Evolutionary conservation across 2,888 invertebrate species (phyloP), one percentile per base, ranked within the genome.

Genomic region (Mesorhabditis belari): DNA sequence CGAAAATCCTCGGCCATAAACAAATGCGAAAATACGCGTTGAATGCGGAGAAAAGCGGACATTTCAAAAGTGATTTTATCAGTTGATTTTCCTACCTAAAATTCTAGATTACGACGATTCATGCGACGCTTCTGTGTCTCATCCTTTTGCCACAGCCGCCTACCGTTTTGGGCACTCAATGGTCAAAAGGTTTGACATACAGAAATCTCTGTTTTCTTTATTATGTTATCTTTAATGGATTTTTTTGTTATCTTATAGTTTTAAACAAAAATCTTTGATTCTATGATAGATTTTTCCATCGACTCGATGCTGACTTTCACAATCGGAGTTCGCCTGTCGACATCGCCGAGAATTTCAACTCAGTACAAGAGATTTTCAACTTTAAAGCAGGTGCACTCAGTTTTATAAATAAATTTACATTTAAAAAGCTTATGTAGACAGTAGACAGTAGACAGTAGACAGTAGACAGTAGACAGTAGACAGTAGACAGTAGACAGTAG

Each of bases 61-160:
- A 76, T 60, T 77, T 58, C 58, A 44, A 63, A 44, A 57, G 71
- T 67, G 5, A 9, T 58, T 57, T 19, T 25, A 56, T 29, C 21
- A 29, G 29, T 28, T 2, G 29, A 28, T 12, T 28, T 55, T 28
- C 17, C n/a, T n/a, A 60, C 56, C 29, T 26, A 50, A 44, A 9
- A 44, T n/a, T 57, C 44, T 29, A 67, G 73, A 70, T 25, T 80
- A 79, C 64, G 80, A 79, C 53, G 87, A 90, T 0, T 88, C 88
- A 0, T 93, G 93, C 82, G 91, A 92, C 80, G 91, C 92, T 0
- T 88, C 90, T 3, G 88, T 92, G 25, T 87, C 92, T 64, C 92
- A 89, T 23, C 93, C 93, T 80, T 93, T 94, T 77, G 91, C 90
- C 0, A 85, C 91, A 0, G 92, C 93, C 0, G 90, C 92, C 0